Percentiles rank a stretch among this genome's conserved stretches.
phyloP scores from a whole-genome alignment of 2,113 vertebrate species.

The Pimephales promelas region DNA sequence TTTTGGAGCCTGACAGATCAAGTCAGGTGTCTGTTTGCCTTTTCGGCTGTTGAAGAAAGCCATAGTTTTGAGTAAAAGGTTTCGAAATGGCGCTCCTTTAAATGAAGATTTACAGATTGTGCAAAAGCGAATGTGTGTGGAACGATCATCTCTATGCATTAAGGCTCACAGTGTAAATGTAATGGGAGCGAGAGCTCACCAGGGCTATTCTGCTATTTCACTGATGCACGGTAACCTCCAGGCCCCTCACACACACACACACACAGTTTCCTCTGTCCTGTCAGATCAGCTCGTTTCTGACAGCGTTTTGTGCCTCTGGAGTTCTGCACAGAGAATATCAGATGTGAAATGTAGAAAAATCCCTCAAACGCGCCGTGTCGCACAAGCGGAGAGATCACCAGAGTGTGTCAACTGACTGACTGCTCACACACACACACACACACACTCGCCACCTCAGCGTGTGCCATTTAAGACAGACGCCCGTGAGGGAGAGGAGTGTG shows the following conservation, averaged over 20 bases:
- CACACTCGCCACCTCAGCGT: background rate
- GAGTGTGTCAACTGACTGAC: slow-evolving; percentile 37
- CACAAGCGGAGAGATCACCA: slow-evolving; percentile 22
- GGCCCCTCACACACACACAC: background rate
- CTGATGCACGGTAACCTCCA: slow-evolving; percentile 2
- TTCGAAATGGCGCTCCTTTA: background rate
- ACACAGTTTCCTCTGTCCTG: slow-evolving; percentile 21
- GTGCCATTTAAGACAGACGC: slow-evolving; percentile 44
- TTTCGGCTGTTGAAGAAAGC: background rate
- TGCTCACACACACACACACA: slow-evolving; percentile 14
- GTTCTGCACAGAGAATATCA: slow-evolving; percentile 35
- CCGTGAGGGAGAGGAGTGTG: slow-evolving; percentile 19
- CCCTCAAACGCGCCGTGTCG: slow-evolving; percentile 9
- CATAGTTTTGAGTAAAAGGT: background rate
- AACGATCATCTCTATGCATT: background rate
- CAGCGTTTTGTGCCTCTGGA: slow-evolving; percentile 42
- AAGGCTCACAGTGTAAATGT: background rate
- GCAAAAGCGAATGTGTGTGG: background rate
- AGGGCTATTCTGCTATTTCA: slow-evolving; percentile 5
- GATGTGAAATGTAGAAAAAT: slow-evolving; percentile 48
- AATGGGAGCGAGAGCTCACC: background rate
- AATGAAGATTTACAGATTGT: background rate
- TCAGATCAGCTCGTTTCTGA: slow-evolving; percentile 43
- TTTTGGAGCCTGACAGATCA: background rate
- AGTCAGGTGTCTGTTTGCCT: background rate